Base-by-base conservation (phyloP, 2,797 vertebrate species). In the Todus mexicanus region DNA sequence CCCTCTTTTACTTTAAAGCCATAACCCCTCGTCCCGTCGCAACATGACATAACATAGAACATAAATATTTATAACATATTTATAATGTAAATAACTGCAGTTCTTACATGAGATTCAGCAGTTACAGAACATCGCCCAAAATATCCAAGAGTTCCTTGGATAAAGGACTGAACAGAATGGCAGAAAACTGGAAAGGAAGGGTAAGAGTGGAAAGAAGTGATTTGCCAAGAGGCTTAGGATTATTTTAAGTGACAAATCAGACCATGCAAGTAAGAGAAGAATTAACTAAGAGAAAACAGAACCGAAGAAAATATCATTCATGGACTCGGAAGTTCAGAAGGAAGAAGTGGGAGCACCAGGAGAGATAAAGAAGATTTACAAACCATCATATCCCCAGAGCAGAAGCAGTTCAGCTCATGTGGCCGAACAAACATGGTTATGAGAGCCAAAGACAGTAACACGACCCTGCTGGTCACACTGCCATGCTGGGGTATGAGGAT, bases 401-500 rank as follows among this genome's bases (percentile, higher is more conserved):
- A 74, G 53, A 43, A 73, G 35, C 7, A 45, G 68, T 68, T 63
- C 74, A 12, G 63, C 33, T 78, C 27, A 8, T 3, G 9, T 11
- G 45, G 59, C 25, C 86, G 59, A 80, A 47, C 42, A 59, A 59
- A 68, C 56, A n/a, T 0, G 0, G 56, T 29, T 50, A 77, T 12
- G 31, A 1, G 33, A 75, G 84, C 7, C 42, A 60, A 53, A 74
- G 65, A 15, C n/a, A 56, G 53, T 31, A 45, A 47, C 37, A 57
- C 23, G 12, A 27, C 80, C 35, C 51, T 70, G 56, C 72, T 69
- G 16, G 13, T 74, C 65, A 35, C 20, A 2, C 22, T 47, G 77
- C 45, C 27, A 35, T 12, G 40, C 79, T 33, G 26, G 4, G 27
- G 10, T 29, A 56, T 0, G 0, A 12, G 26, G 70, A 74, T 3